Evolutionary conservation across 2,888 invertebrate genomes (phyloP).

Genomic region (Falcaria lacertinaria): DNA sequence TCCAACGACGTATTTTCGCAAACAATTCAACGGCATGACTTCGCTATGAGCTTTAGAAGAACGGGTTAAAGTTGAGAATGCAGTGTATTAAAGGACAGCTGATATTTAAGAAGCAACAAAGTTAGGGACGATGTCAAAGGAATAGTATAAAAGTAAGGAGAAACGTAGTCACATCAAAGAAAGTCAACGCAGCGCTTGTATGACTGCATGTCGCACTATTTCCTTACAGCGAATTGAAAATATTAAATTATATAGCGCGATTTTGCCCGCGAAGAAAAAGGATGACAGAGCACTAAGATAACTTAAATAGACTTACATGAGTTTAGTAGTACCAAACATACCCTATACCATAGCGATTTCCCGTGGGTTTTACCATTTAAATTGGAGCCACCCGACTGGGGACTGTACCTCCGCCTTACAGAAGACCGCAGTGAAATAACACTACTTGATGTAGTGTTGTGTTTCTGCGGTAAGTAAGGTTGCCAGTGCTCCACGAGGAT

Average conservation of each 20-base stretch:
- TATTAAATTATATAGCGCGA: slow-evolving; percentile 5
- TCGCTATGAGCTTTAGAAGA: slow-evolving; percentile 9
- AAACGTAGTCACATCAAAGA: slow-evolving; percentile 45
- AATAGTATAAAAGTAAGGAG: slow-evolving; percentile 35
- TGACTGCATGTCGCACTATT: slow-evolving; percentile 24
- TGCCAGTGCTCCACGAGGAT: no score
- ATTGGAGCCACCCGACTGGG: no score
- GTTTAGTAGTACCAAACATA: no score
- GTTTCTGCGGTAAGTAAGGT: no score
- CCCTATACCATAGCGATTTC: no score
- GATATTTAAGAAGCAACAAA: slow-evolving; percentile 19
- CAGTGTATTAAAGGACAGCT: not conserved
- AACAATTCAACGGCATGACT: slow-evolving; percentile 7
- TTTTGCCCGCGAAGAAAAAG: no score
- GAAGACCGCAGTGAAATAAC: no score
- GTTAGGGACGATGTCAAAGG: slow-evolving; percentile 39
- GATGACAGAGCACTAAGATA: no score
- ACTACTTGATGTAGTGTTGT: no score
- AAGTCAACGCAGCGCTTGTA: slow-evolving; percentile 19
- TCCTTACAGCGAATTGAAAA: slow-evolving; percentile 25
- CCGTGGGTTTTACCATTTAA: no score
- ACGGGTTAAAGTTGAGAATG: slow-evolving; percentile 6
- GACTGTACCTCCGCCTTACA: no score
- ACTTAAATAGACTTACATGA: no score
- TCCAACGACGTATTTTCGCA: slow-evolving; percentile 24